A percentile compares a stretch with the other conserved stretches of the same genome.
Conservation (phyloP, 2,797 vertebrate species). For the Tragopan temminckii region DNA sequence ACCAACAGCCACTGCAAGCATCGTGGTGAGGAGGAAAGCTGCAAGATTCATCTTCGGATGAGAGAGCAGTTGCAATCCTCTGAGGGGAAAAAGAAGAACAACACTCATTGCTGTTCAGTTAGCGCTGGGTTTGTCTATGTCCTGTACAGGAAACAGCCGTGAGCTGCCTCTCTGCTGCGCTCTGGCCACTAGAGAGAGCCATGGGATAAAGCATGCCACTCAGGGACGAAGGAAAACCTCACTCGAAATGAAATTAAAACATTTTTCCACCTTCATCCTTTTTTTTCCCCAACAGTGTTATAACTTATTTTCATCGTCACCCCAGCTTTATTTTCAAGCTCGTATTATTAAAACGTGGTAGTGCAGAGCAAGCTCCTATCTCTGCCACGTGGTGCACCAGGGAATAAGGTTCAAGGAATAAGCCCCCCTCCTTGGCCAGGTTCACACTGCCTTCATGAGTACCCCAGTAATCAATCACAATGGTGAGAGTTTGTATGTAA, state of each 20-base stretch:
- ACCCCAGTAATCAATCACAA: neutral
- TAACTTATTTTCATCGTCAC: neutral
- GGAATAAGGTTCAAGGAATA: neutral
- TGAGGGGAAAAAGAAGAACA: neutral
- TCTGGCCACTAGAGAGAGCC: slow-evolving; percentile 62
- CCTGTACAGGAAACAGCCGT: no score
- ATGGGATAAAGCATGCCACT: neutral
- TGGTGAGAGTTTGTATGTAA: neutral
- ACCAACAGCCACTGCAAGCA: neutral
- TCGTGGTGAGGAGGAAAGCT: accelerated
- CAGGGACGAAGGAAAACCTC: neutral
- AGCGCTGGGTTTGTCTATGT: no score
- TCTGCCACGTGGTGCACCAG: neutral
- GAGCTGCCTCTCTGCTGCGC: neutral
- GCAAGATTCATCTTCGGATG: neutral
- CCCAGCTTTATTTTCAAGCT: neutral
- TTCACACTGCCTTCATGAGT: neutral
- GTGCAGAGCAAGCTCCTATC: neutral
- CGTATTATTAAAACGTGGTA: neutral
- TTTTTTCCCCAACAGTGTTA: accelerated
- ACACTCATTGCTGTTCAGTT: no score
- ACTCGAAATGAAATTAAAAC: neutral
- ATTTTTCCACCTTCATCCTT: neutral
- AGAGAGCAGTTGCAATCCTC: neutral
- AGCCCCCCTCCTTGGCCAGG: neutral